Evolutionary conservation across 2,888 invertebrate genomes (phyloP), one percentile per base, ranked within the genome.

Genomic region (Dilophus febrilis): DNA sequence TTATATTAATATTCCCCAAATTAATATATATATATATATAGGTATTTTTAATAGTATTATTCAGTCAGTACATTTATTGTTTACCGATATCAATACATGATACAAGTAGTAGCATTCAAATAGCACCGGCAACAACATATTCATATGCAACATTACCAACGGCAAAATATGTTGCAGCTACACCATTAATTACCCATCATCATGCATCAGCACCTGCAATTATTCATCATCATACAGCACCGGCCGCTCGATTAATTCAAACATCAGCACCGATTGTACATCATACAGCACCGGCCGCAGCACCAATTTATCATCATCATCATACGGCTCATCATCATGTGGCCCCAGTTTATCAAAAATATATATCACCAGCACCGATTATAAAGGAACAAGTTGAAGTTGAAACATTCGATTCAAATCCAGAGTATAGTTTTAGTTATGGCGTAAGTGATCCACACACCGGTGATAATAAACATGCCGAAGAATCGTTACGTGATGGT

Each of bases 381-480:
- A 43, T 47, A 3, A 16, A 30, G 13, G 38, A 28, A 30, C 37
- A 28, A 31, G 48, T 53, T 4, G 51, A 56, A 3, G 50, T 49
- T 10, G 53, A 55, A 42, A 54, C 57, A 36, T 51, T 48, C 30
- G 55, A 55, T 45, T 51, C 53, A n/a, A 55, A 55, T 47, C 76
- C 76, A 11, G 72, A 74, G 53, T 77, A 77, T 27, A 72, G 72
- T 39, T 77, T 70, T 58, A 71, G 74, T 35, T 77, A 77, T 53
- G 75, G 76, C 44, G 74, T 77, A 41, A 71, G 74, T 47, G 77
- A 77, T 54, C 68, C 70, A 43, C 51, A 72, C 13, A 76, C 76
- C 41, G 76, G 77, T 55, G 62, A 70, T 54, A 66, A 61, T 34
- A 69, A 68, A 49, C 61, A 64, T 45, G 66, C 67, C 44, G 56